Evolutionary conservation across 2,113 vertebrate species (phyloP), one percentile per base, ranked within the genome.

Genomic region (Stegostoma tigrinum): DNA sequence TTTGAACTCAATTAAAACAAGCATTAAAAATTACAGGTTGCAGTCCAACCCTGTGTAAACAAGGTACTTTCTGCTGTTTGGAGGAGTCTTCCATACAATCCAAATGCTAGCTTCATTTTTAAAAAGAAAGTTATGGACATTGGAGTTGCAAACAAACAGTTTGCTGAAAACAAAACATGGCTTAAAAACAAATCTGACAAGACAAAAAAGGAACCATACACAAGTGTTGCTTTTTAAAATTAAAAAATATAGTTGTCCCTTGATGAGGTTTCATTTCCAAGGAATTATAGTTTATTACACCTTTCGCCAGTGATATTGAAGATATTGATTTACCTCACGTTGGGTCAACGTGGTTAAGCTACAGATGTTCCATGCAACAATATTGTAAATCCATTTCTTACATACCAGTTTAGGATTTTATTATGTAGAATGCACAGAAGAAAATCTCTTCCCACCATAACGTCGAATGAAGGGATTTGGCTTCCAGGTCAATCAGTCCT

Each of bases 201-300:
- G 89, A 66, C 89, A 93, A 64, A 93, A 93, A 52, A 89, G 86
- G 86, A 89, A 89, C 34, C 61, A 67, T 67, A 93, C 38, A n/a
- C 89, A 61, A 93, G 42, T 38, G 34, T 66, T 66, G 17, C 61
- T 93, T 66, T 93, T 93, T 67, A n/a, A n/a, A n/a, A n/a, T n/a
- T n/a, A n/a, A n/a, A n/a, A n/a, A n/a, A n/a, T 93, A 93, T 3
- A 93, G n/a, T 23, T 93, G 61, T 61, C 87, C 3, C 80, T 61
- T 8, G 89, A 15, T 23, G n/a, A 21, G 61, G 61, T 93, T 93
- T 66, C n/a, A 93, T 66, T n/a, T 2, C 55, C 6, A 66, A 66
- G 38, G 2, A n/a, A 90, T n/a, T n/a, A n/a, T 91, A 91, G 87
- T 89, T 89, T 15, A 89, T 89, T 48, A 89, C 86, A 48, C 42